Conservation (phyloP, 2,888 invertebrate genomes). For the Tenthredo mesomela region DNA sequence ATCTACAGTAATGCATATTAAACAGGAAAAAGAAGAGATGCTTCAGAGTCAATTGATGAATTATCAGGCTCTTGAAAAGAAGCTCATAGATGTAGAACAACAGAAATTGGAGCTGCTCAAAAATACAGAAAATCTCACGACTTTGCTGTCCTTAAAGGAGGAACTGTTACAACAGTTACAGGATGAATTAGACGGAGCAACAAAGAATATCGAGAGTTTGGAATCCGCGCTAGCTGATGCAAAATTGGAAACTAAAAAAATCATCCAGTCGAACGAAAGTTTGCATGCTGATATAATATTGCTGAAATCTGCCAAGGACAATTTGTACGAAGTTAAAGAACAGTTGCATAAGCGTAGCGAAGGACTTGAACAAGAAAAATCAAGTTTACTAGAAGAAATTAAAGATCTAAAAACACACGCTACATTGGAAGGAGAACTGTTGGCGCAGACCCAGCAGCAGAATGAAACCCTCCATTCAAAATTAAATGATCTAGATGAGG, state of each 20-base stretch:
- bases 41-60: neutral
- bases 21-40: conserved; percentile 15
- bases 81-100: neutral
- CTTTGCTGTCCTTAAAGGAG: conserved; percentile 25
- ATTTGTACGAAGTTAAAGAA: conserved; percentile 40
- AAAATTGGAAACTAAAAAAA: neutral
- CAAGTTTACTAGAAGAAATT: conserved; percentile 46
- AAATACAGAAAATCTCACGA: conserved; percentile 52
- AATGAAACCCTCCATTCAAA: conserved; percentile 35
- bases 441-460: conserved; percentile 43
- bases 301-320: neutral
- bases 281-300: neutral
- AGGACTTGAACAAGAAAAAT: conserved; percentile 53
- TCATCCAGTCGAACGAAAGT: conserved; percentile 1
- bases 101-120: conserved; percentile 45
- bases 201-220: neutral
- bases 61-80: conserved; percentile 10
- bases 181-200: too few species aligned
- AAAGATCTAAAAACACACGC: conserved; percentile 10
- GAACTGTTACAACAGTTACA: conserved; percentile 47
- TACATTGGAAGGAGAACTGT: neutral
- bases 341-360: conserved; percentile 53
- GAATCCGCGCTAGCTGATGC: neutral
- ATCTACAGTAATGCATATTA: neutral
- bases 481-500: neutral